phyloP scores from a whole-genome alignment of 2,113 vertebrate species.

The Podarcis raffonei region DNA sequence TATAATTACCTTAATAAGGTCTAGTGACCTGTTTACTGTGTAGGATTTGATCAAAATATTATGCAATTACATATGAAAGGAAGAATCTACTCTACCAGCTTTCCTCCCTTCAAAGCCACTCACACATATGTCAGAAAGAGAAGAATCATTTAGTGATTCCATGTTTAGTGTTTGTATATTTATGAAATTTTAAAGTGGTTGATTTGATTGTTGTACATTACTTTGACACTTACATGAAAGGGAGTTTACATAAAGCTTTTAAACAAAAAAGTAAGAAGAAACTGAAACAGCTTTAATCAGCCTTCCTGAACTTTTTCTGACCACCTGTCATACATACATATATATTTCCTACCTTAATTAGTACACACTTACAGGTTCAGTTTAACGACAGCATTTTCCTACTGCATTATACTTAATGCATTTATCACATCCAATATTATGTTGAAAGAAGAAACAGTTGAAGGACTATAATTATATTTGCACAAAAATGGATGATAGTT shows the following conservation, averaged over 20 bases:
- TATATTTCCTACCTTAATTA: background rate
- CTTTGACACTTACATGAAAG: no score
- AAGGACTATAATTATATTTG: no score
- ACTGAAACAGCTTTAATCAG: background rate
- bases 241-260: no score
- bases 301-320: background rate
- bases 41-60: background rate
- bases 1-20: constrained; percentile 4
- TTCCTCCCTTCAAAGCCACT: background rate
- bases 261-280: background rate
- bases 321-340: background rate
- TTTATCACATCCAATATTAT: background rate
- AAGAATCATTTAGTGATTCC: no score
- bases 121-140: background rate
- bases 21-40: background rate
- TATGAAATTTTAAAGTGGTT: no score
- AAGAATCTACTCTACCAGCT: background rate
- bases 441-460: background rate
- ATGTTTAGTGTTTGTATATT: no score
- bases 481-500: background rate
- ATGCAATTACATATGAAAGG: background rate
- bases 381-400: background rate
- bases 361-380: background rate
- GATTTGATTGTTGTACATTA: no score
- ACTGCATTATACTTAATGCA: background rate